These are phyloP conservation scores for Bathynomus jamesi DNA, from an alignment of 1,140 invertebrate species.

Conservation along the genomic window DNA sequence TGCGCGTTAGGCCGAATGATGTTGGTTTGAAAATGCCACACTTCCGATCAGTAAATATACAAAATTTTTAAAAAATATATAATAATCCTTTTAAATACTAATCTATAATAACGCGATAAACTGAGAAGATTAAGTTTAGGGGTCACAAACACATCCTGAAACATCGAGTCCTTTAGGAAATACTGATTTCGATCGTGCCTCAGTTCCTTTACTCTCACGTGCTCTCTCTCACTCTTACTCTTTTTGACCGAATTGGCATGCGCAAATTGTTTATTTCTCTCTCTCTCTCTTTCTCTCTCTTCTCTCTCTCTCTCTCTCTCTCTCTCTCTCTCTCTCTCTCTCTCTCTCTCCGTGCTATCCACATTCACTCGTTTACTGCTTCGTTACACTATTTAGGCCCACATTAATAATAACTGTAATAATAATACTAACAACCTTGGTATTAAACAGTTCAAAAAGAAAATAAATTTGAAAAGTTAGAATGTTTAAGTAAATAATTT, in stretches of 20 bases:
- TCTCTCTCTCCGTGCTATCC: not conserved
- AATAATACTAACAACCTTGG: no score
- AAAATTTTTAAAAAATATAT: not conserved
- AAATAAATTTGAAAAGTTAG: no score
- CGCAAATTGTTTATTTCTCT: not conserved
- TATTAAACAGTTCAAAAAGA: no score
- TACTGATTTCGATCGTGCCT: no score
- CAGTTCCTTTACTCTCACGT: not conserved
- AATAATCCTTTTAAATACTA: not conserved
- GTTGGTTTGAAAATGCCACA: not conserved
- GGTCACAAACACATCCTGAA: not conserved
- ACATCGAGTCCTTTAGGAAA: not conserved
- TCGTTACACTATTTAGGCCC: no score
- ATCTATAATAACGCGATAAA: not conserved
- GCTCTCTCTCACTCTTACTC: not conserved
- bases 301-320: not conserved
- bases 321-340: not conserved
- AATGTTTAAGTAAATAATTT: no score
- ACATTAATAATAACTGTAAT: no score
- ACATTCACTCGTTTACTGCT: not conserved
- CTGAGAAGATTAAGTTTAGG: not conserved
- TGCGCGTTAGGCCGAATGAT: not conserved
- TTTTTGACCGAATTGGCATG: no score
- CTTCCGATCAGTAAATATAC: not conserved
- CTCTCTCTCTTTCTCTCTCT: not conserved